Evolutionary conservation across 2,113 vertebrate genomes (phyloP).

Genomic region (Lichenostomus cassidix): DNA sequence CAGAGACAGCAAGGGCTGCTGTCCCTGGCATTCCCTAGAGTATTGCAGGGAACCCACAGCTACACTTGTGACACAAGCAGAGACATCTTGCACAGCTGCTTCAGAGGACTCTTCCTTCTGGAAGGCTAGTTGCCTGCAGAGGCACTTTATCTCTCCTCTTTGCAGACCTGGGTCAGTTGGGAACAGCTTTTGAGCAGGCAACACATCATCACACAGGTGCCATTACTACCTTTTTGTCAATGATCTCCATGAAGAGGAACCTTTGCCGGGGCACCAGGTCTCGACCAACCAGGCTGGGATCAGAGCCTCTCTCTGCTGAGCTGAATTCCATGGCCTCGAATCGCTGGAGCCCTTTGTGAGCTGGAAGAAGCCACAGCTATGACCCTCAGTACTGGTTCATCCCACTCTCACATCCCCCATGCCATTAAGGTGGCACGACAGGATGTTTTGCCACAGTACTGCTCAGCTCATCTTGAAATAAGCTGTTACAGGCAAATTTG

Average conservation of each 20-base stretch:
- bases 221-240: conserved; percentile 88
- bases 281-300: conserved; percentile 58
- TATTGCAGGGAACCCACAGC: background rate
- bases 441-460: background rate
- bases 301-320: conserved; percentile 65
- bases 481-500: background rate
- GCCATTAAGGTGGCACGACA: background rate
- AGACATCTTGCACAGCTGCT: background rate
- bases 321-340: conserved; percentile 89
- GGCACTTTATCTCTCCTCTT: background rate
- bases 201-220: background rate
- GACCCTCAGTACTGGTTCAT: background rate
- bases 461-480: background rate
- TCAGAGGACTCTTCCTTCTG: background rate
- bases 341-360: conserved; percentile 91
- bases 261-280: conserved; percentile 87
- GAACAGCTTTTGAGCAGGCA: background rate
- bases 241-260: conserved; percentile 84
- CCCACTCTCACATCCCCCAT: background rate
- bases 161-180: background rate
- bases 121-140: background rate
- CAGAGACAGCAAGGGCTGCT: background rate
- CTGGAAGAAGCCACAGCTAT: conserved; percentile 57
- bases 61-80: background rate
- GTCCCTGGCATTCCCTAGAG: background rate